These are phyloP conservation scores for Nixonia krombeini DNA, from an alignment of 1,140 invertebrate genomes.

Conservation along the genomic window DNA sequence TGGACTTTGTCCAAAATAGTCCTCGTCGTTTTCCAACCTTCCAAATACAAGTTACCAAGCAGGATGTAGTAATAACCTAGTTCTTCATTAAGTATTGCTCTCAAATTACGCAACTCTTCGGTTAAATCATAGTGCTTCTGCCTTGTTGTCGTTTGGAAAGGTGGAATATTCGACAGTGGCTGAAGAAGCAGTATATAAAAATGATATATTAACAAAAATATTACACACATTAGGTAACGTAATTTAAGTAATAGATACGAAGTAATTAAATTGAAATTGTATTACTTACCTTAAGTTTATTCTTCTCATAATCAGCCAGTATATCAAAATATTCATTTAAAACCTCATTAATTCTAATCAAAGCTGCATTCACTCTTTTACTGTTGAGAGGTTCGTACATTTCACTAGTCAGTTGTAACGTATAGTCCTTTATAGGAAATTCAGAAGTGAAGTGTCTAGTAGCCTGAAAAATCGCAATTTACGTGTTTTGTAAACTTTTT, in stretches of 20 bases:
- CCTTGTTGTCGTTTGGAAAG: conserved; percentile 3
- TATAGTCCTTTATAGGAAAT: conserved; percentile 12
- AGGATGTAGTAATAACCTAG: conserved; percentile 22
- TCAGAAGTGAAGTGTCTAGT: background rate
- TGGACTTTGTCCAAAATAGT: conserved; percentile 14
- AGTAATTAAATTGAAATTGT: background rate
- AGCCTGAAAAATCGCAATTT: too few species aligned
- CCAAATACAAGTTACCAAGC: conserved; percentile 30
- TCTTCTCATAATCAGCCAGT: conserved; percentile 10
- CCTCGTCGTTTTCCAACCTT: conserved; percentile 29
- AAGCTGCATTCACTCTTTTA: conserved; percentile 26
- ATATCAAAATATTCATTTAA: conserved; percentile 21
- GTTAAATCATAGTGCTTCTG: conserved; percentile 14
- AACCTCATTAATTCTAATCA: conserved; percentile 28
- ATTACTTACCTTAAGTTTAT: conserved; percentile 13
- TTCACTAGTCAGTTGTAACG: conserved; percentile 5
- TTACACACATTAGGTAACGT: too few species aligned
- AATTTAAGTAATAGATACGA: too few species aligned
- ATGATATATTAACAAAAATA: too few species aligned
- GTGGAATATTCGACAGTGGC: conserved; percentile 8
- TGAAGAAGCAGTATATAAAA: too few species aligned
- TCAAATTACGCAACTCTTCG: conserved; percentile 17
- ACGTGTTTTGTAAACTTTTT: too few species aligned
- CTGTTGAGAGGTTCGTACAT: background rate
- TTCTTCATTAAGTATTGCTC: conserved; percentile 20